A percentile compares a stretch with the other conserved stretches of the same genome.
phyloP scores from a whole-genome alignment of 2,113 vertebrate species.

The Cheilinus undulatus region DNA sequence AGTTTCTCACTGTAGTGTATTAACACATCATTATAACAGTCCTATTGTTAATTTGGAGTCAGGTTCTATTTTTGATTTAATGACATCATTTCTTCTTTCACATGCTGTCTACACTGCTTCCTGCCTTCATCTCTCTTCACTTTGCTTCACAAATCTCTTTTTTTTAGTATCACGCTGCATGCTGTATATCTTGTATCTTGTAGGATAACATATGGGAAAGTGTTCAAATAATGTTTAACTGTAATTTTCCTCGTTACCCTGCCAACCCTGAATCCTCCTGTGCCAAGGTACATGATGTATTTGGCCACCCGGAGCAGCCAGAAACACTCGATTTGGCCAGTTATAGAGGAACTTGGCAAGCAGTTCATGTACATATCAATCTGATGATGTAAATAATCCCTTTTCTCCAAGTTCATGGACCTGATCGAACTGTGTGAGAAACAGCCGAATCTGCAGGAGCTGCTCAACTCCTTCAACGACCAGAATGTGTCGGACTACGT shows the following conservation, averaged over 20 bases:
- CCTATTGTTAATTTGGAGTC: no score
- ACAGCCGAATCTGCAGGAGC: conserved; percentile 86
- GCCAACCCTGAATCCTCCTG: conserved; percentile 1
- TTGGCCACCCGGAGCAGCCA: conserved; percentile 4
- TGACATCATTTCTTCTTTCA: no score
- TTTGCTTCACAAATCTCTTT: no score
- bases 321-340: not conserved
- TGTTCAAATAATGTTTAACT: not conserved
- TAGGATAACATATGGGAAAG: not conserved
- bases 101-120: no score
- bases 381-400: not conserved
- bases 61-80: no score
- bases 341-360: not conserved
- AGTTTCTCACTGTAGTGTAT: no score
- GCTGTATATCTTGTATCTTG: not conserved
- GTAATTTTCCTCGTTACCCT: not conserved
- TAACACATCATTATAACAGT: no score
- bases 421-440: conserved; percentile 93
- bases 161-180: not conserved
- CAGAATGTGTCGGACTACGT: conserved; percentile 95
- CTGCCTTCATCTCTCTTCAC: no score
- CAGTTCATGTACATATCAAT: not conserved
- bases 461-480: conserved; percentile 93
- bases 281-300: conserved; percentile 18
- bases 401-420: conserved; percentile 90